A percentile compares a stretch with the other conserved stretches of the same genome.
These are phyloP conservation scores for Bombus sibiricus DNA, from an alignment of 1,140 invertebrate genomes.

Conservation along the genomic window DNA sequence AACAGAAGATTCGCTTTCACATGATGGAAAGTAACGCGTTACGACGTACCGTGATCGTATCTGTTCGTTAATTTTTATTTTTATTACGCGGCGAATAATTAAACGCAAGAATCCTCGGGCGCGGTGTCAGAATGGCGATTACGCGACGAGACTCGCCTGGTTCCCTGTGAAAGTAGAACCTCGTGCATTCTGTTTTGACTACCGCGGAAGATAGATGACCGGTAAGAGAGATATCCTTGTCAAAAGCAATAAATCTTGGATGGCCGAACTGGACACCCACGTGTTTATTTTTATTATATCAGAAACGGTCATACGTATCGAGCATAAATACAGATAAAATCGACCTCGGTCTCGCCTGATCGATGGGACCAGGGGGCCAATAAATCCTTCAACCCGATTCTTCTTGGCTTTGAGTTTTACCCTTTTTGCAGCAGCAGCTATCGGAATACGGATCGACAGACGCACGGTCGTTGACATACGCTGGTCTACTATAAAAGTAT, in stretches of 20 bases:
- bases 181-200: not conserved
- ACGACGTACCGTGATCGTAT: slow-evolving; percentile 40
- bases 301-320: not conserved
- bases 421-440: not conserved
- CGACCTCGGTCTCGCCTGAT: slow-evolving; percentile 10
- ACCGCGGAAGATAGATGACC: not conserved
- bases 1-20: slow-evolving; percentile 61
- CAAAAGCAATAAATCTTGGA: slow-evolving; percentile 15
- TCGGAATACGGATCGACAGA: slow-evolving; percentile 25
- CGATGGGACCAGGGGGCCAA: slow-evolving; percentile 8
- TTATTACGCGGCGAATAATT: slow-evolving; percentile 50
- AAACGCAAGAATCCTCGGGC: slow-evolving; percentile 23
- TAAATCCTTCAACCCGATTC: slow-evolving; percentile 35
- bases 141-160: not conserved
- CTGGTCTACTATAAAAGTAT: slow-evolving; percentile 40
- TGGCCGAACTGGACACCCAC: not conserved
- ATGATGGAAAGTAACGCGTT: slow-evolving; percentile 55
- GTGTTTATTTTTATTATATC: slow-evolving; percentile 26
- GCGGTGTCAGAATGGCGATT: slow-evolving; percentile 45
- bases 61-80: slow-evolving; percentile 46
- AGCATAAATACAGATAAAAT: slow-evolving; percentile 13
- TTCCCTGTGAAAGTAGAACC: slow-evolving; percentile 8
- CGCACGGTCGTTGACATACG: slow-evolving; percentile 35
- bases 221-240: not conserved
- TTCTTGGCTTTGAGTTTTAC: not conserved